A percentile compares a stretch with the other conserved stretches of the same genome.
Conservation (phyloP, 2,113 vertebrate species). For the Dicaeum eximium region DNA sequence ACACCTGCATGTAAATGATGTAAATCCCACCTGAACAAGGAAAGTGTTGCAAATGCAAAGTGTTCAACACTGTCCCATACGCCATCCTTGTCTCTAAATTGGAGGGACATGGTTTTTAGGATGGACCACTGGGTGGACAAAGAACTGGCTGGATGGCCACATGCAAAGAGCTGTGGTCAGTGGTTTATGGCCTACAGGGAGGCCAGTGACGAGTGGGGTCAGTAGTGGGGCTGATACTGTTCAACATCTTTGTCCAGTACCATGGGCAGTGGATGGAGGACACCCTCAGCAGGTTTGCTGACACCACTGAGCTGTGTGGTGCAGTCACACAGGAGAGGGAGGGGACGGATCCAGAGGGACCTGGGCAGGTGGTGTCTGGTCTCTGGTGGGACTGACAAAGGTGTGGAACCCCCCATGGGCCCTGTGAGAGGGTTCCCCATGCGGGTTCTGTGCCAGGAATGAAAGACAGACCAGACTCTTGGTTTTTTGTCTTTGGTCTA, state of each 20-base stretch:
- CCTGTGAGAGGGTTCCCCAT: no score
- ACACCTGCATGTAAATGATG: neutral
- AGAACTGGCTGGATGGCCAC: neutral
- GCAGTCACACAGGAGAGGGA: neutral
- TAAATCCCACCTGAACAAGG: neutral
- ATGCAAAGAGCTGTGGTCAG: neutral
- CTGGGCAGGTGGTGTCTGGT: neutral
- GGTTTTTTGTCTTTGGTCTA: no score
- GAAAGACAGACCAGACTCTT: no score
- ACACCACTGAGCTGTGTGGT: neutral
- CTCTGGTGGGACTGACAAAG: no score
- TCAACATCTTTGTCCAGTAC: neutral
- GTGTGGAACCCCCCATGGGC: no score
- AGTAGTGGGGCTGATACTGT: neutral
- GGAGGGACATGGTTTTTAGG: neutral
- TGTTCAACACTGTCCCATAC: neutral
- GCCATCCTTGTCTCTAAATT: neutral
- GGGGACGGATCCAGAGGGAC: neutral
- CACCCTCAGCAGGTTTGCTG: neutral
- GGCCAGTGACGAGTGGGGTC: neutral
- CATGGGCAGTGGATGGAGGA: neutral
- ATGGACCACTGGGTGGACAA: neutral
- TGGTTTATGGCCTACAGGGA: accelerated
- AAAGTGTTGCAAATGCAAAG: neutral
- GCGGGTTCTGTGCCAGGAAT: no score